phyloP scores from a whole-genome alignment of 2,888 invertebrate genomes.

The Heliconius hortense region DNA sequence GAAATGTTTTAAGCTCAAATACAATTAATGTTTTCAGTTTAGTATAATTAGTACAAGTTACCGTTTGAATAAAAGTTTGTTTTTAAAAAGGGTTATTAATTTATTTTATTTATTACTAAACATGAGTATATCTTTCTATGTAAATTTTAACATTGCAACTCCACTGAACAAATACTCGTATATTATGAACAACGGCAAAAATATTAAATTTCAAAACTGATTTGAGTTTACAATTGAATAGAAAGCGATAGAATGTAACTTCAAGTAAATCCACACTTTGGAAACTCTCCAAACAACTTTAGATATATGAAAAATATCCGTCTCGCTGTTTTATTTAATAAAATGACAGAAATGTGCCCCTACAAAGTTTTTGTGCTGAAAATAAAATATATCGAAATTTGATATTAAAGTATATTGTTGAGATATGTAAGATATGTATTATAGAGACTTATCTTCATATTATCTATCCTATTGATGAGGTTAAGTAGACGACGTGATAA shows the following conservation, averaged over 20 bases:
- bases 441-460: not conserved
- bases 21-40: no score
- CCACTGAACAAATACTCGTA: not conserved
- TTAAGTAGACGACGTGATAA: no score
- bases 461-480: not conserved
- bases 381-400: slow-evolving; percentile 2
- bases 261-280: slow-evolving; percentile 26
- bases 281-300: slow-evolving; percentile 29
- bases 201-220: slow-evolving; percentile 15
- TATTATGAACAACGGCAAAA: not conserved
- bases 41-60: no score
- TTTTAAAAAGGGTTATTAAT: no score
- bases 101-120: no score
- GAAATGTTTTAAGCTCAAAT: no score
- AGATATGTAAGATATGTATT: not conserved
- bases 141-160: no score
- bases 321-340: slow-evolving; percentile 28
- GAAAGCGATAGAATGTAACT: slow-evolving; percentile 27
- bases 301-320: slow-evolving; percentile 24
- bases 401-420: no score
- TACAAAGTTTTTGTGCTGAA: not conserved
- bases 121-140: no score
- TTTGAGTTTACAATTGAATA: slow-evolving; percentile 21
- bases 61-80: no score
- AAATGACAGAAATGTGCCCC: not conserved